Percentiles rank a stretch among this genome's conserved stretches.
Conservation (phyloP, 2,888 invertebrate genomes). For the Cactoblastis cactorum region DNA sequence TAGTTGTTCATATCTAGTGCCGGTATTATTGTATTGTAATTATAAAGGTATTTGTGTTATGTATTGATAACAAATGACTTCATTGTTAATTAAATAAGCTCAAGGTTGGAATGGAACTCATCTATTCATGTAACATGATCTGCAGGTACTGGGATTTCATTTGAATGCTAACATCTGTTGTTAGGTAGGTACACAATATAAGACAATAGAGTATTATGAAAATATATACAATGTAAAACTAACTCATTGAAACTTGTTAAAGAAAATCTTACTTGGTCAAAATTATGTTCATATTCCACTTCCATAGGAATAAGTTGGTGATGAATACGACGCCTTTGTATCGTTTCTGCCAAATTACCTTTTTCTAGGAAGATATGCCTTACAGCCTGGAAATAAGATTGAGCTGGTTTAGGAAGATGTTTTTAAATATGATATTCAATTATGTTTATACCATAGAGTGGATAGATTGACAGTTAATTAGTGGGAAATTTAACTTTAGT, state of each 20-base stretch:
- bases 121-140: neutral
- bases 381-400: conserved; percentile 80
- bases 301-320: conserved; percentile 92
- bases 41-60: neutral
- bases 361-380: conserved; percentile 83
- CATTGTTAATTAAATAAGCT: neutral
- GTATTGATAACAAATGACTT: neutral
- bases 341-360: conserved; percentile 81
- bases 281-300: conserved; percentile 82
- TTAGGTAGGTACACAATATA: neutral
- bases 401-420: too few relatives aligned
- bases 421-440: neutral
- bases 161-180: neutral
- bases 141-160: neutral
- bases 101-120: conserved; percentile 2
- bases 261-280: conserved; percentile 75
- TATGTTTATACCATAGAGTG: neutral
- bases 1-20: too few relatives aligned
- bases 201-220: neutral
- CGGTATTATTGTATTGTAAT: too few relatives aligned
- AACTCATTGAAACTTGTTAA: too few relatives aligned
- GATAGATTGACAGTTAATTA: neutral
- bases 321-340: conserved; percentile 87
- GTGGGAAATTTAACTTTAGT: too few relatives aligned
- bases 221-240: too few relatives aligned